A percentile compares a stretch with the other conserved stretches of the same genome.
Conservation (phyloP, 2,888 invertebrate species). For the Scrobipalpa costella region DNA sequence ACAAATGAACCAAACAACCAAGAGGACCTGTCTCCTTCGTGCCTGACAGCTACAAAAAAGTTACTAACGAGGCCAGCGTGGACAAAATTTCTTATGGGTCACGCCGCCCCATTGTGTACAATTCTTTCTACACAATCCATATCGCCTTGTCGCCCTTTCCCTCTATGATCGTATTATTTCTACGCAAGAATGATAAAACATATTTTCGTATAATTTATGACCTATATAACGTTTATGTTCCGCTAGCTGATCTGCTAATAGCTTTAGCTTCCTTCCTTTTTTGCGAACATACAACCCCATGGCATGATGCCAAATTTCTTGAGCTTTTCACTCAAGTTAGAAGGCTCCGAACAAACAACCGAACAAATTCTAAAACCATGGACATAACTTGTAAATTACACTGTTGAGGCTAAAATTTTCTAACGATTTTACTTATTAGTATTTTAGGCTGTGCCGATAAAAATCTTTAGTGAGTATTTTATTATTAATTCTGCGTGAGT, state of each 20-base stretch:
- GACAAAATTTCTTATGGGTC: constrained; percentile 16
- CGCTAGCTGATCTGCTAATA: constrained; percentile 25
- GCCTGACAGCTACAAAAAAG: constrained; percentile 22
- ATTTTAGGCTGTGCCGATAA: too few relatives aligned
- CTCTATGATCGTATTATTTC: constrained; percentile 4
- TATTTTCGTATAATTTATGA: constrained; percentile 18
- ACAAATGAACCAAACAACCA: constrained; percentile 21
- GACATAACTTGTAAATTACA: constrained; percentile 4
- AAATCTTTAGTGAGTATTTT: too few relatives aligned
- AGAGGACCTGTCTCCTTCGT: constrained; percentile 8
- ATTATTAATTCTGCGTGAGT: background rate
- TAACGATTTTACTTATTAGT: background rate
- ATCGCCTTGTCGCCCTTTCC: background rate
- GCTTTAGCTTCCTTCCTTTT: constrained; percentile 24
- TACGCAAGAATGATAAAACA: constrained; percentile 12
- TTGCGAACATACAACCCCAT: constrained; percentile 23
- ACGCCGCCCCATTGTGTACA: background rate
- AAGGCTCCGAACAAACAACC: constrained; percentile 12
- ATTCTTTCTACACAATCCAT: constrained; percentile 8
- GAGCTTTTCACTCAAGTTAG: constrained; percentile 18
- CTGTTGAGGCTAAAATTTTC: background rate
- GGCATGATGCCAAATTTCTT: constrained; percentile 26
- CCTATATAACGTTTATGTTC: constrained; percentile 10
- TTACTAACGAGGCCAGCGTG: constrained; percentile 20
- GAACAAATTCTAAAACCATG: constrained; percentile 11